Evolutionary conservation across 2,888 invertebrate genomes (phyloP), one percentile per base, ranked within the genome.

Genomic region (Catonia carolina): DNA sequence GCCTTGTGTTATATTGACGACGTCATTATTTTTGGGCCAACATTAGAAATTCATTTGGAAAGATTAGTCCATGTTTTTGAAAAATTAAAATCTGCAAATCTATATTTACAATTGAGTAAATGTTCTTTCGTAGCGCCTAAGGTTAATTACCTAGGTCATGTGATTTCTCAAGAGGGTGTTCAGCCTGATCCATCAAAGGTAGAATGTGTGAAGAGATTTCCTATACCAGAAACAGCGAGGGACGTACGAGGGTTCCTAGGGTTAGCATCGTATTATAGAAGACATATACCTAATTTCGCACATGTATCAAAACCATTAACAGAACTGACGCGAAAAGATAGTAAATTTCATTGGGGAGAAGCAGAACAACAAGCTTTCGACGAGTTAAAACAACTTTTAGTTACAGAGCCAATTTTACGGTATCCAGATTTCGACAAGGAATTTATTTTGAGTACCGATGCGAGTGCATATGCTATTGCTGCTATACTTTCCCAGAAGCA

Each of bases 401-500:
- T 39, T 2, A 15, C 45, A 14, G 42, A 59, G 6, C 50, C 41
- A 14, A 12, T 61, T 22, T 6, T 61, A 2, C 37, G 27, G 14
- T 59, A 59, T 31, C 61, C 54, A 12, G 55, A 61, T 23, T 60
- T 59, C 31, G 12, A 10, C 1, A 36, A 59, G 51, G n/a, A 15
- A 4, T 60, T 61, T 22, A 56, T 37, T 7, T 20, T 59, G 1
- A 53, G 59, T 7, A 70, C 65, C n/a, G 70, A 65, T 54, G 70
- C 65, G 15, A 65, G 62, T 22, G 64, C 62, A 37, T 65, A 55
- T 55, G 69, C 67, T 4, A 64, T 66, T 22, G 68, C 66, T 22
- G 63, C 65, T 3, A 64, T 69, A 6, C 57, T 69, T 1, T 65
- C 67, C 0, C 61, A 62, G n/a, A n/a, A n/a, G n/a, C n/a, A n/a